Evolutionary conservation across 2,888 invertebrate species (phyloP), one percentile per base, ranked within the genome.

Genomic region (Odontomyia ornata): DNA sequence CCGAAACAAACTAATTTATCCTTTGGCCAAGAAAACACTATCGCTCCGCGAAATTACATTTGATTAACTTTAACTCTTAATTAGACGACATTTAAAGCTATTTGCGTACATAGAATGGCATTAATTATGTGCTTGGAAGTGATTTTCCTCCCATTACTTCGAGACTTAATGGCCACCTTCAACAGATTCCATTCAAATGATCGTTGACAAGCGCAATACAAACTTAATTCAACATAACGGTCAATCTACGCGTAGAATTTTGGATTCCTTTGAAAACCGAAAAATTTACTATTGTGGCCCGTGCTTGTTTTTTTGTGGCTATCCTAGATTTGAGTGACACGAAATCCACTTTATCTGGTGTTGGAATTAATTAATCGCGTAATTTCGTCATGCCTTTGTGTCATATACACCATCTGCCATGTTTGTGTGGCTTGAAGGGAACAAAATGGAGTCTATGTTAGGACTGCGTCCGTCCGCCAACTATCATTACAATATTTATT

Each of bases 281-380:
- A 11, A 21, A 25, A 18, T 1, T 7, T 21, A 25, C 60, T 5
- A 5, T 25, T 60, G 7, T 25, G 73, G 15, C 43, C 28, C 11
- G 23, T 18, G 25, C 25, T 64, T 36, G 47, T 56, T 67, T 15
- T 67, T 36, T 36, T 67, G 69, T 25, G n/a, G 9, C 25, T 36
- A 21, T 23, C 76, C 64, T 25, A 21, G 43, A 56, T 69, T 76
- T 79, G 79, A 79, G 76, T 79, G 79, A 79, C 79, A 79, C 76
- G 73, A 77, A 79, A 77, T 77, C 67, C 69, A 67, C 76, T 79
- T 75, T 79, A 79, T 79, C 79, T 79, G 77, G 77, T 79, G 77
- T 79, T 77, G 71, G 77, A 79, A 79, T 79, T 79, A 79, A 79
- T 79, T 79, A 79, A 76, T 76, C 77, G 77, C 77, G 75, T 79